Base-by-base conservation (phyloP, 2,797 vertebrate genomes). In the Phyllotis vaccarum region DNA sequence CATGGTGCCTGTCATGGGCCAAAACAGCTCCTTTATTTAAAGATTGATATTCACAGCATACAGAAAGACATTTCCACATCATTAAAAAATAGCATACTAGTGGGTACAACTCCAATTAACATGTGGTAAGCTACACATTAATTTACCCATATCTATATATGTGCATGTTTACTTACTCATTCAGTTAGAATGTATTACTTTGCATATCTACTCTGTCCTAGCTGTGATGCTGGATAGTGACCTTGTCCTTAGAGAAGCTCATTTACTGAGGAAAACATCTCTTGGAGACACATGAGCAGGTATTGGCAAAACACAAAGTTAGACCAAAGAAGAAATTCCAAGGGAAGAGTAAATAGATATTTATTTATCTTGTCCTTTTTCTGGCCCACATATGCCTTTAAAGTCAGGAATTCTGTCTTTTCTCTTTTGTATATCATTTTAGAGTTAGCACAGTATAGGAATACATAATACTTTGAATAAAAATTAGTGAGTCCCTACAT, bases 231-330 rank as follows among this genome's bases (percentile, higher is more conserved):
- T 62, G 56, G 66, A 9, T 66, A 14, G 43, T 94, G 37, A 56
- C 27, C 29, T 60, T 90, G 92, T 60, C 96, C 58, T 90, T 94
- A 86, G 21, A 93, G 37, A 52, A 81, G 34, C 13, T 94, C 58
- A 90, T 62, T 89, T 40, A 88, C 31, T 75, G n/a, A 91, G 68
- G 27, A 37, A 89, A 68, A 92, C 87, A 43, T 60, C 3, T 27
- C 49, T 80, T 79, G 56, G 46, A 72, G 29, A 22, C 62, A 56
- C 7, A 66, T 60, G 54, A 93, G 16, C 5, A 58, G 9, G 5
- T 70, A 2, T 27, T 83, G 37, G 19, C 17, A 24, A 76, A 85
- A 43, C 34, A 86, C 1, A 64, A 91, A 96, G 58, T 60, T 21
- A 96, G 66, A 75, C 3, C 2, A 60, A 66, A 87, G 46, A 87